These are phyloP conservation scores for Galleria mellonella DNA, from an alignment of 1,140 invertebrate species.

Conservation along the genomic window DNA sequence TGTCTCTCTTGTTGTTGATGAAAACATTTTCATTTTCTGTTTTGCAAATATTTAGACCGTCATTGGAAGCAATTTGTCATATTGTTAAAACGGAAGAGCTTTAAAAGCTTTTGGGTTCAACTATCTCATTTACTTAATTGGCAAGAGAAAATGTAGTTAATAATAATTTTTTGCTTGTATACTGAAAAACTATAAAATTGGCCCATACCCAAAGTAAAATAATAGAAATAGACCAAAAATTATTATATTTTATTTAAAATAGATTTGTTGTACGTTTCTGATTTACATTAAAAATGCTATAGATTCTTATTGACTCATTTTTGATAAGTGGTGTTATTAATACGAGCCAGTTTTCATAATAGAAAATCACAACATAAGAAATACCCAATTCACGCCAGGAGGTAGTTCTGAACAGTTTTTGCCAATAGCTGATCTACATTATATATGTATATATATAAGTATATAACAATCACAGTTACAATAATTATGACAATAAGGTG, in stretches of 20 bases:
- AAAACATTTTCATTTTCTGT: too few relatives aligned
- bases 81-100: conserved; percentile 24
- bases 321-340: too few relatives aligned
- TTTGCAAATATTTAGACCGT: too few relatives aligned
- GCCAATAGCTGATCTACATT: conserved; percentile 30
- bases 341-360: neutral
- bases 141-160: too few relatives aligned
- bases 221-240: too few relatives aligned
- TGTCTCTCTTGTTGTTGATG: conserved; percentile 52
- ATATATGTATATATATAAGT: neutral
- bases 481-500: conserved; percentile 32
- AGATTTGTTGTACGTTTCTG: too few relatives aligned
- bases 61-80: conserved; percentile 29
- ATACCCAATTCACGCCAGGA: conserved; percentile 28
- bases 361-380: conserved; percentile 17
- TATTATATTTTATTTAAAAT: too few relatives aligned
- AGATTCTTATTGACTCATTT: too few relatives aligned
- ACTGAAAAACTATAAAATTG: neutral
- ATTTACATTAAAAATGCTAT: too few relatives aligned
- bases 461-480: conserved; percentile 43
- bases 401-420: conserved; percentile 15
- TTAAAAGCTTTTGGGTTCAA: conserved; percentile 2
- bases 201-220: neutral
- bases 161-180: too few relatives aligned
- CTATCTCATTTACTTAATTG: too few relatives aligned